phyloP scores from a whole-genome alignment of 2,888 invertebrate genomes.

The Cheilosia soror region DNA sequence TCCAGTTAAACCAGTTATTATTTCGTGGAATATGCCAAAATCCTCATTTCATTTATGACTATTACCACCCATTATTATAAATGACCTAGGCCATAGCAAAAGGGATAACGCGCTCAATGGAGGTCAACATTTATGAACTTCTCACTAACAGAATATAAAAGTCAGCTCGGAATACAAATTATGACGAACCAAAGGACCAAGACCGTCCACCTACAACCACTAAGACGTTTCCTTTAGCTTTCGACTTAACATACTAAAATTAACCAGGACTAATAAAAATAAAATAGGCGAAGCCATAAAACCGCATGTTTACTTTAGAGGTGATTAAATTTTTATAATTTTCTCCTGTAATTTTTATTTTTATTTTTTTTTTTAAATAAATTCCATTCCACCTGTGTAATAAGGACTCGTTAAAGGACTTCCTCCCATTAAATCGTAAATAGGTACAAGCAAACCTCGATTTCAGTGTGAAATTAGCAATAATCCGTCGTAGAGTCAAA shows the following conservation, averaged over 20 bases:
- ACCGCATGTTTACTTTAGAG: slow-evolving; percentile 20
- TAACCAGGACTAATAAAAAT: slow-evolving; percentile 19
- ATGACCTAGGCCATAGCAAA: too few relatives aligned
- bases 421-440: slow-evolving; percentile 56
- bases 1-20: too few relatives aligned
- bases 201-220: background rate
- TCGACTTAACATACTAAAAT: background rate
- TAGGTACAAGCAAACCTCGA: slow-evolving; percentile 31
- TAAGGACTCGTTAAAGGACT: slow-evolving; percentile 71
- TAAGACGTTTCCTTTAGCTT: background rate
- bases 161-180: background rate
- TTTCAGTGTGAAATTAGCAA: slow-evolving; percentile 72
- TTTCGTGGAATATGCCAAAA: too few relatives aligned
- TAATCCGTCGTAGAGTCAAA: slow-evolving; percentile 66
- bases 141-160: background rate
- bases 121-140: background rate
- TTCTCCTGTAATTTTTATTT: background rate
- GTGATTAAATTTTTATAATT: slow-evolving; percentile 53
- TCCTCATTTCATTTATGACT: too few relatives aligned
- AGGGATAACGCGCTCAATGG: too few relatives aligned
- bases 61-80: too few relatives aligned
- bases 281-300: slow-evolving; percentile 22
- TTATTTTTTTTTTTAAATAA: slow-evolving; percentile 30
- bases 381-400: slow-evolving; percentile 38
- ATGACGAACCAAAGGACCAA: background rate